Evolutionary conservation across 2,113 vertebrate species (phyloP).

Genomic region (Oxyura jamaicensis): DNA sequence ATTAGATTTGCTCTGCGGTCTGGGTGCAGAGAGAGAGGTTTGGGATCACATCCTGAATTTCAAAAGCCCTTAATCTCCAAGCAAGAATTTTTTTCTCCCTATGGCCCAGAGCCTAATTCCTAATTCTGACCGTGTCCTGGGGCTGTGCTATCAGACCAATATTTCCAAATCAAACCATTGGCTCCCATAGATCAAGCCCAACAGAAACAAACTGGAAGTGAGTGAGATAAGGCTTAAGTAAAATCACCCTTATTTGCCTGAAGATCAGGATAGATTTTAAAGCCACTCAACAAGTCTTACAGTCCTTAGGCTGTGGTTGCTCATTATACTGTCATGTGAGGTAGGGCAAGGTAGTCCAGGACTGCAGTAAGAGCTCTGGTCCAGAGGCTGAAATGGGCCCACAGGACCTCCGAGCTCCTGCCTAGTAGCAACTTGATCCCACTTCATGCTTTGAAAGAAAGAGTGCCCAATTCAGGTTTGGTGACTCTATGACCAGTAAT

Average conservation of each 20-base stretch:
- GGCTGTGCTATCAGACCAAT: neutral
- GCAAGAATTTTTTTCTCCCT: neutral
- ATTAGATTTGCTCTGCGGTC: neutral
- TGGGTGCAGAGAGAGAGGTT: neutral
- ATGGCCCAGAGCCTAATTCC: neutral
- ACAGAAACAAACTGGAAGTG: neutral
- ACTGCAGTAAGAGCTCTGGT: neutral
- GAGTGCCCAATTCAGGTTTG: neutral
- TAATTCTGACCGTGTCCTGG: neutral
- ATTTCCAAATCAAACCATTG: neutral
- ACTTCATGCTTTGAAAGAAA: neutral
- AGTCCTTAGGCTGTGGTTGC: neutral
- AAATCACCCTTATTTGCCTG: neutral
- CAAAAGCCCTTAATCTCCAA: neutral
- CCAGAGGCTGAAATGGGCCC: neutral
- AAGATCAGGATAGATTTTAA: neutral
- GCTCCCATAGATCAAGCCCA: neutral
- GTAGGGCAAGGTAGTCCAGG: neutral
- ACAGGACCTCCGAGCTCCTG: neutral
- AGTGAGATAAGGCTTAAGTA: neutral
- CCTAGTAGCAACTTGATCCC: neutral
- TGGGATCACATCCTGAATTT: neutral
- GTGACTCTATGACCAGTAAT: rapidly evolving
- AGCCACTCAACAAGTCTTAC: neutral
- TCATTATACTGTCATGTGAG: neutral